Conservation (phyloP, 2,113 vertebrate species). For the Marcusenius ussheri region DNA sequence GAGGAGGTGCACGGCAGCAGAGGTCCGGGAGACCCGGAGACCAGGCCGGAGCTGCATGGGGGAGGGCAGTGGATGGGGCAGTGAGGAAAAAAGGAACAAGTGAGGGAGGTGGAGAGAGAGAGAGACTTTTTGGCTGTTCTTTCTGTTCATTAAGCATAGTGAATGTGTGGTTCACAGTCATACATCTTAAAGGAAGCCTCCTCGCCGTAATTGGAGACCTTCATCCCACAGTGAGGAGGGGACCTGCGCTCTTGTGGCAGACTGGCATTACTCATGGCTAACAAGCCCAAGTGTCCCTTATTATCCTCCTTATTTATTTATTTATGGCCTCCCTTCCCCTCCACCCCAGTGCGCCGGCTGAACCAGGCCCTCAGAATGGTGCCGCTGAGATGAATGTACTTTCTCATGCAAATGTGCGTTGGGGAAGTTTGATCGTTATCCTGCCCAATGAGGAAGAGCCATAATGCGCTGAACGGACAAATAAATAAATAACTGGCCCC, state of each 20-base stretch:
- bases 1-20: background rate
- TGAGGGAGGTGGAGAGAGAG: constrained; percentile 2
- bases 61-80: background rate
- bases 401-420: constrained; percentile 45
- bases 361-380: background rate
- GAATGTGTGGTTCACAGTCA: background rate
- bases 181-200: background rate
- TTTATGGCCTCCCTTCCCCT: background rate
- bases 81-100: constrained; percentile 20
- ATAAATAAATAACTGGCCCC: constrained; percentile 24
- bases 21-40: background rate
- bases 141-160: constrained; percentile 15
- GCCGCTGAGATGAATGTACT: constrained; percentile 32
- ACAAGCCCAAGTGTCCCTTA: background rate
- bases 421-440: constrained; percentile 46
- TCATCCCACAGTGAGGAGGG: background rate
- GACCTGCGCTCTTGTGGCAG: background rate
- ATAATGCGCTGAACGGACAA: constrained; percentile 42
- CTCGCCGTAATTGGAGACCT: background rate
- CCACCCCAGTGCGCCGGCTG: background rate
- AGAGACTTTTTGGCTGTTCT: background rate
- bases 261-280: constrained; percentile 10
- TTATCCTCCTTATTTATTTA: background rate
- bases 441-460: constrained; percentile 33
- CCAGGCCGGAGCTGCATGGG: background rate